Base-by-base conservation (phyloP, 2,888 invertebrate species). In the Elysia crispata region DNA sequence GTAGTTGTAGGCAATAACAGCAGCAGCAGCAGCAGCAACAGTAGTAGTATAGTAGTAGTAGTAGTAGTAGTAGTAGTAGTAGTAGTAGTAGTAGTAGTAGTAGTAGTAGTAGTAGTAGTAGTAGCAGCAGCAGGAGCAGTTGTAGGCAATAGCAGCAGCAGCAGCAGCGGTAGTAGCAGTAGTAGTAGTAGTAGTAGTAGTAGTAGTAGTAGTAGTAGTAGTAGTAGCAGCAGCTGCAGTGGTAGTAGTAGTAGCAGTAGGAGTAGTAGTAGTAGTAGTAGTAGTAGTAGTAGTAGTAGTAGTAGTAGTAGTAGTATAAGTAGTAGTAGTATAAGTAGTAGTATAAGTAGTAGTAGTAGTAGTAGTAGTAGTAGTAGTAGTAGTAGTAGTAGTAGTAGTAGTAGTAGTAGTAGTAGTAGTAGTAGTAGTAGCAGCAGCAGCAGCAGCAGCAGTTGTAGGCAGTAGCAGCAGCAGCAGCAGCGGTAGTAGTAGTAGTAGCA, bases 371-470 rank as follows among this genome's bases (percentile, higher is more conserved):
- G 62, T 75, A 75, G 64, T 50, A 75, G 76, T 75, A 75, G 76
- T 75, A 75, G 76, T 62, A 57, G 76, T 75, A 57, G 76, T 75
- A 62, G 76, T 75, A 75, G 76, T 66, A 75, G 76, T 75, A 75
- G 62, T 67, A 75, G 62, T 75, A 67, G 66, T 76, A 76, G 67
- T 67, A 76, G 76, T 33, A 76, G 76, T 67, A 76, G 67, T 76
- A 33, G 76, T 67, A 67, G 67, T 76, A 67, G 76, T 76, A 67
- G 76, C 41, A 66, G 67, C 67, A 76, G 76, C 67, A 67, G 69
- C 31, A 31, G 69, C 31, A 31, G 30, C 13, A 69, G 69, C 31
- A 69, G 69, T 69, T 30, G 69, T 69, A n/a, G n/a, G n/a, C n/a
- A n/a, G n/a, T n/a, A n/a, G n/a, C n/a, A n/a, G n/a, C n/a, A n/a